Evolutionary conservation across 2,797 vertebrate genomes (phyloP).

Genomic region (Masticophis lateralis): DNA sequence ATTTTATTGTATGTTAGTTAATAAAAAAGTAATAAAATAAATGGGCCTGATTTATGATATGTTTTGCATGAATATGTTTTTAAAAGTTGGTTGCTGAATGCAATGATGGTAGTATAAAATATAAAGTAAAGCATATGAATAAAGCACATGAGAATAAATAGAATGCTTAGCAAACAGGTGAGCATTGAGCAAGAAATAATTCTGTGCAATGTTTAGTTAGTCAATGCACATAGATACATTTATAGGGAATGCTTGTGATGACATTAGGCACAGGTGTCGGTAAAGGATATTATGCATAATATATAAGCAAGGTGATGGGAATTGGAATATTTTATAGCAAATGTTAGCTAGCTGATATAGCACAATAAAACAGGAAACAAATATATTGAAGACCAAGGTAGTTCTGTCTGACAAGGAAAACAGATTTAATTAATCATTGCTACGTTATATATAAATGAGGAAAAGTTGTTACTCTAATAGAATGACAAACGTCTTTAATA

Average conservation of each 20-base stretch:
- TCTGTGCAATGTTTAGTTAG: neutral
- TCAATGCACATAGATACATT: neutral
- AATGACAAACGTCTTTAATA: neutral
- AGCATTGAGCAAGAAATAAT: neutral
- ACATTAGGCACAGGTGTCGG: neutral
- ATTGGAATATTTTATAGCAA: neutral
- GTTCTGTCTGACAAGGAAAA: neutral
- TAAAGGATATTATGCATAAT: neutral
- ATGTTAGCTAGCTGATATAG: neutral
- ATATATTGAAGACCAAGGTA: neutral
- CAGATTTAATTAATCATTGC: neutral
- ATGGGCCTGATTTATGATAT: neutral
- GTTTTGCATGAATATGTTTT: neutral
- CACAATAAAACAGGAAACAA: neutral
- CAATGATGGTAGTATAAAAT: neutral
- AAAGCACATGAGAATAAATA: neutral
- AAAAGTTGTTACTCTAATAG: neutral
- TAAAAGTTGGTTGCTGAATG: neutral
- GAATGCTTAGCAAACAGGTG: neutral
- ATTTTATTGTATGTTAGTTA: neutral
- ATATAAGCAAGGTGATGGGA: neutral
- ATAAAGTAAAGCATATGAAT: neutral
- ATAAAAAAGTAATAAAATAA: neutral
- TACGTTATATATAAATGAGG: neutral
- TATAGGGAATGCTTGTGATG: neutral